Evolutionary conservation across 2,888 invertebrate genomes (phyloP).

Genomic region (Drosophila demipolita): DNA sequence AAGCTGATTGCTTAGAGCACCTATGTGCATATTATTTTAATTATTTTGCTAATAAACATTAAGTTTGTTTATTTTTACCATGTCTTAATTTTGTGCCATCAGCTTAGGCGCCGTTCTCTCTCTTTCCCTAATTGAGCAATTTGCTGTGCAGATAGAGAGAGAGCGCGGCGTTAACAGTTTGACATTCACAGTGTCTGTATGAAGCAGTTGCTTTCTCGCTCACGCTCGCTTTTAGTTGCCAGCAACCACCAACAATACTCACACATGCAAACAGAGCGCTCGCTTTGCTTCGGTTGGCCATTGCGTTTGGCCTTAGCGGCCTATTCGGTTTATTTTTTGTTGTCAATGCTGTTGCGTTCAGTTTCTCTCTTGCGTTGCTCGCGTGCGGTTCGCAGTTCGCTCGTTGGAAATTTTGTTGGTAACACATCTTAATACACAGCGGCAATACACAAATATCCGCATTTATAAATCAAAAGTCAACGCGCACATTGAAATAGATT

Average conservation of each 20-base stretch:
- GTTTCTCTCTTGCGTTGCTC: constrained; percentile 62
- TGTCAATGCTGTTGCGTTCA: constrained; percentile 41
- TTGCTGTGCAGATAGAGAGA: constrained; percentile 17
- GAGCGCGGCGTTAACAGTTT: constrained; percentile 39
- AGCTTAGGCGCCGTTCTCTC: constrained; percentile 4
- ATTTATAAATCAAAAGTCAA: constrained; percentile 61
- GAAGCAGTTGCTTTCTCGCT: constrained; percentile 48
- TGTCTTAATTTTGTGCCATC: constrained; percentile 1
- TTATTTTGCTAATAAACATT: not conserved
- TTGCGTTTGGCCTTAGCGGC: constrained; percentile 51
- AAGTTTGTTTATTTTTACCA: not conserved
- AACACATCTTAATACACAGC: constrained; percentile 14
- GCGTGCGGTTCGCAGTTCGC: constrained; percentile 65
- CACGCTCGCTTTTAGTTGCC: constrained; percentile 4
- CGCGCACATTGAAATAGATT: constrained; percentile 48
- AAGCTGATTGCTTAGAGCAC: not conserved
- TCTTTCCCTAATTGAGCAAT: constrained; percentile 43
- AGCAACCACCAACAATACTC: constrained; percentile 47
- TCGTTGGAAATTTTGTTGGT: constrained; percentile 9
- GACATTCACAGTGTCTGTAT: constrained; percentile 8
- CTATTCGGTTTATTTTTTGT: constrained; percentile 16
- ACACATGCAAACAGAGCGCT: constrained; percentile 23
- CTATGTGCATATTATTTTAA: not conserved
- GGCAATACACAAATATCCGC: constrained; percentile 61
- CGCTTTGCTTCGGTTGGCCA: constrained; percentile 62